Base-by-base conservation (phyloP, 2,113 vertebrate genomes). In the Ptyas mucosa region DNA sequence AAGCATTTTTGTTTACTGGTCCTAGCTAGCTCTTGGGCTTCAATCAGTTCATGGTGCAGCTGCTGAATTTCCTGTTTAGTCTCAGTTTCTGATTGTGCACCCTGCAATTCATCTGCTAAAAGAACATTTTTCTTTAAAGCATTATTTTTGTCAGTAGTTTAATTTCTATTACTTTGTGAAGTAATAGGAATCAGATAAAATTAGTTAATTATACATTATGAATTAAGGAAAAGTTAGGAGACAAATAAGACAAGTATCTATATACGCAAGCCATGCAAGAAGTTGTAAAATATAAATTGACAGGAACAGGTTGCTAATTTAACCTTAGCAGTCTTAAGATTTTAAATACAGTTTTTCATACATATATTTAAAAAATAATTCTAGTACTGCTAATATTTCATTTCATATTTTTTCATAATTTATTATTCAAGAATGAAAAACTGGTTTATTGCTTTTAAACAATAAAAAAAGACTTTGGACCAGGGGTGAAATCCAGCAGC, bases 21-120 rank as follows among this genome's bases (percentile, higher is more conserved):
- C 97, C 98, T 99, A 98, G 99, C 99, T 96, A 99, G 97, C 91
- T 99, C 99, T 98, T 99, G 99, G 95, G 99, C 99, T 97, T 99
- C 99, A 93, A 99, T 97, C 95, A 99, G 98, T 94, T 99, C 99
- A 95, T 98, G 98, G 96, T 98, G 99, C 96, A 99, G 98, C 46
- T 99, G 98, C 94, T 99, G 98, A 97, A 99, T 99, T 97, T 99
- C 98, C 97, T 98, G 98, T 95, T 99, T 99, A 92, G 98, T 97
- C 97, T 99, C 99, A 95, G 98, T 97, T 97, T 99, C 98, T 95
- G 99, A 98, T 94, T 98, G 98, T 26, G 98, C 98, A 96, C 98
- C 98, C 96, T 98, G 98, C 92, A 98, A 97, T 97, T 99, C 99
- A 96, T 99, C 99, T 99, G 97, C 95, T 94, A 97, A 97, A 97